phyloP scores from a whole-genome alignment of 1,140 invertebrate genomes.

The Drosophila simulans region DNA sequence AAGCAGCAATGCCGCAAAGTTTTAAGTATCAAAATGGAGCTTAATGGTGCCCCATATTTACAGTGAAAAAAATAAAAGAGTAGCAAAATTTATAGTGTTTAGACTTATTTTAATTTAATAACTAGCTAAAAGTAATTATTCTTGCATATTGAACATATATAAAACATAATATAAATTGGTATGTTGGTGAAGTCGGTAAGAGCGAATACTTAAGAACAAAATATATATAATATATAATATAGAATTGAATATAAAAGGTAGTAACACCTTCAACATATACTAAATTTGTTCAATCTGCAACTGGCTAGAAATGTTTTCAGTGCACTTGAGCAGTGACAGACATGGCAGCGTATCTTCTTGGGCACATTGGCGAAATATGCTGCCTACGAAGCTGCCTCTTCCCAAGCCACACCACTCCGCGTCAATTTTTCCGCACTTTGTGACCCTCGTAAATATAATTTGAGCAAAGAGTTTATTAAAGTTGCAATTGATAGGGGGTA shows the following conservation, averaged over 20 bases:
- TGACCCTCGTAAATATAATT: conserved; percentile 78
- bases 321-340: conserved; percentile 12
- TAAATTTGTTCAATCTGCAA: too few relatives aligned
- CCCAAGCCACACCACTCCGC: background rate
- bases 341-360: conserved; percentile 79
- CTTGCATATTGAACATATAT: too few relatives aligned
- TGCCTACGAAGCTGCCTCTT: conserved; percentile 4
- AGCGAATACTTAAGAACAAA: too few relatives aligned
- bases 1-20: conserved; percentile 59
- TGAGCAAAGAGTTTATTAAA: conserved; percentile 75
- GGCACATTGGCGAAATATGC: conserved; percentile 63
- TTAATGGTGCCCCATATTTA: conserved; percentile 69
- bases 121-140: too few relatives aligned
- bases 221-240: too few relatives aligned
- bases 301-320: background rate
- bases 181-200: too few relatives aligned
- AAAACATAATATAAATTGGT: too few relatives aligned
- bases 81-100: background rate
- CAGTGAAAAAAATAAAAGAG: conserved; percentile 47
- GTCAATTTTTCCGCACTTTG: conserved; percentile 52
- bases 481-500: conserved; percentile 60
- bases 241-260: too few relatives aligned
- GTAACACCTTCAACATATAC: too few relatives aligned
- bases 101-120: background rate
- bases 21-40: conserved; percentile 80